Evolutionary conservation across 2,888 invertebrate species (phyloP), one percentile per base, ranked within the genome.

Genomic region (Melieria omissa): DNA sequence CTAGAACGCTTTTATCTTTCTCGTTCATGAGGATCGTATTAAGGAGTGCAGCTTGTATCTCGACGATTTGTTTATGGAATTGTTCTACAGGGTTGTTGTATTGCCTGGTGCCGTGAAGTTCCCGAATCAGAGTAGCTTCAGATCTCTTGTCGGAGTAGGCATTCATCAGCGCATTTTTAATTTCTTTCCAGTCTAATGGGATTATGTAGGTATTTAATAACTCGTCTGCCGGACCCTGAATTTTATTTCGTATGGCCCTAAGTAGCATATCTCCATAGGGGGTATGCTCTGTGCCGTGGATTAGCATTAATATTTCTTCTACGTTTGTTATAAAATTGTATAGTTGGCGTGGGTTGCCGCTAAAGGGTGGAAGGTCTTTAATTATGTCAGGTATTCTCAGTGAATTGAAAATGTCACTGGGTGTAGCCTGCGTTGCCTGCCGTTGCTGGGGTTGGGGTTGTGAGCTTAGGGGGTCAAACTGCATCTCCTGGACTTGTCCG

Each of bases 21-120:
- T 78, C 78, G 14, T 78, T 71, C 10, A 76, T 73, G 42, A 74
- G 65, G 3, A 78, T 58, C 58, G 75, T 73, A 47, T 76, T 79
- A 0, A 41, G 63, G 12, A 78, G 54, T 4, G 77, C 66, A 0
- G 77, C 52, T 44, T 75, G 72, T 12, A 77, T 74, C 58, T 78
- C 77, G 3, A 76, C 73, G n/a, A 76, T 72, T 74, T 74, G 44
- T 12, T 73, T 58, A 46, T 77, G 75, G 41, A 76, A 78, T 12
- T 54, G 7, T 74, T 78, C 77, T 4, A 76, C 55, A 7, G 73
- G 58, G 64, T 73, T 72, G 8, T 67, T 61, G 0, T n/a, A 9
- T 64, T 79, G 77, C n/a, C 57, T 74, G 8, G 74, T 8, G 14
- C 44, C n/a, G 57, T 75, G 77, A 9, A 76, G 46, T 16, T 77